Percentiles rank a stretch among this genome's conserved stretches.
Evolutionary conservation across 2,888 invertebrate genomes (phyloP).

Genomic region (Drosophila fulvimacula): DNA sequence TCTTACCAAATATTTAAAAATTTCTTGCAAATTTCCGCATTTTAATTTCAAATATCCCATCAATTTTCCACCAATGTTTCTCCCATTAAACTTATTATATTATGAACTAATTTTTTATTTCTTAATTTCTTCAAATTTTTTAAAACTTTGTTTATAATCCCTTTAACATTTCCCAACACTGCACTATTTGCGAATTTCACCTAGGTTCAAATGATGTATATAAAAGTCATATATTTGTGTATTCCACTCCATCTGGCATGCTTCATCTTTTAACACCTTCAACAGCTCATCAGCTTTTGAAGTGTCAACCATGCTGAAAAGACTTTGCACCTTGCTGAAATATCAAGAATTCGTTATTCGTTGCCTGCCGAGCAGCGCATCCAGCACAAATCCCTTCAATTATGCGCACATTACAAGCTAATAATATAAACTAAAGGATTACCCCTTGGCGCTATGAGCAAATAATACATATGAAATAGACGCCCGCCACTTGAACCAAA

Average conservation of each 20-base stretch:
- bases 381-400: constrained; percentile 62
- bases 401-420: constrained; percentile 76
- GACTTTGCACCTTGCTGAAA: constrained; percentile 49
- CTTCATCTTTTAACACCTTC: constrained; percentile 23
- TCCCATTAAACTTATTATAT: no score
- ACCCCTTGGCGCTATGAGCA: constrained; percentile 62
- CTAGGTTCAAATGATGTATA: no score
- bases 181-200: no score
- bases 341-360: constrained; percentile 16
- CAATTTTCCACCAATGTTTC: no score
- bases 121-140: no score
- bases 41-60: no score
- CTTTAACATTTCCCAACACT: background rate
- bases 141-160: no score
- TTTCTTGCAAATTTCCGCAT: no score
- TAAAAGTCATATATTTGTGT: background rate
- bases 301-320: constrained; percentile 35
- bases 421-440: constrained; percentile 79
- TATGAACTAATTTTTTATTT: no score
- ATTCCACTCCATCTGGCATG: background rate
- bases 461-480: constrained; percentile 64
- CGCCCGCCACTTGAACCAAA: constrained; percentile 65
- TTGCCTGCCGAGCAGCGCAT: constrained; percentile 6
- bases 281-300: constrained; percentile 41
- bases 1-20: no score